These are phyloP conservation scores for Hydraecia micacea DNA, from an alignment of 2,888 invertebrate species.

Conservation along the genomic window DNA sequence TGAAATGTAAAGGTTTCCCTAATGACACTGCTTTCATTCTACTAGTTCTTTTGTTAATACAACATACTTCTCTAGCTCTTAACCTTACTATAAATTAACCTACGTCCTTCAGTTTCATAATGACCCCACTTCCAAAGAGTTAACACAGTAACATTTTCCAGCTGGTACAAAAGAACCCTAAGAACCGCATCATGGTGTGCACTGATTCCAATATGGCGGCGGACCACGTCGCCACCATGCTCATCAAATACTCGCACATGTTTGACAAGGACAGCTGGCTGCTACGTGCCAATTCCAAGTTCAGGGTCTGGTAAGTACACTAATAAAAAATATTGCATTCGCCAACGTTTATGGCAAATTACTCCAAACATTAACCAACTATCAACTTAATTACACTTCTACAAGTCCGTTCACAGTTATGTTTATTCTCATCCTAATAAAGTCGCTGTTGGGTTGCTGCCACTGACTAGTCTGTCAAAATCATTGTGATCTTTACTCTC, in stretches of 20 bases:
- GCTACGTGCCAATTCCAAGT: constrained; percentile 79
- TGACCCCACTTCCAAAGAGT: neutral
- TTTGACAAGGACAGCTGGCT: constrained; percentile 70
- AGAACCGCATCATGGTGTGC: constrained; percentile 80
- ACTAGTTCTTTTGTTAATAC: neutral
- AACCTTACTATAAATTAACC: neutral
- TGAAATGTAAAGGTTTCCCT: neutral
- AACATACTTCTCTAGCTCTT: neutral
- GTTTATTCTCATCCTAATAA: too few species aligned
- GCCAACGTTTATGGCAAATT: neutral
- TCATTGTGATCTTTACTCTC: too few species aligned
- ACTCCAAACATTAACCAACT: neutral
- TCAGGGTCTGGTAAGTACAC: constrained; percentile 77
- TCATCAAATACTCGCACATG: constrained; percentile 74
- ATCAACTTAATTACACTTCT: neutral
- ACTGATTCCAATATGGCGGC: constrained; percentile 86
- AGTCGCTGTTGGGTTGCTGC: too few species aligned
- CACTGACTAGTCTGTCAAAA: too few species aligned
- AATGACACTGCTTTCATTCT: neutral
- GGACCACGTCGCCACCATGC: constrained; percentile 80
- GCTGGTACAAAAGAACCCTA: constrained; percentile 69
- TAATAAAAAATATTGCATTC: neutral
- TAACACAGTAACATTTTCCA: constrained; percentile 51
- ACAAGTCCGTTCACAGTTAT: too few species aligned
- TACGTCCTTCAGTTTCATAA: neutral